Conservation (phyloP, 2,888 invertebrate genomes). For the Thyatira batis region DNA sequence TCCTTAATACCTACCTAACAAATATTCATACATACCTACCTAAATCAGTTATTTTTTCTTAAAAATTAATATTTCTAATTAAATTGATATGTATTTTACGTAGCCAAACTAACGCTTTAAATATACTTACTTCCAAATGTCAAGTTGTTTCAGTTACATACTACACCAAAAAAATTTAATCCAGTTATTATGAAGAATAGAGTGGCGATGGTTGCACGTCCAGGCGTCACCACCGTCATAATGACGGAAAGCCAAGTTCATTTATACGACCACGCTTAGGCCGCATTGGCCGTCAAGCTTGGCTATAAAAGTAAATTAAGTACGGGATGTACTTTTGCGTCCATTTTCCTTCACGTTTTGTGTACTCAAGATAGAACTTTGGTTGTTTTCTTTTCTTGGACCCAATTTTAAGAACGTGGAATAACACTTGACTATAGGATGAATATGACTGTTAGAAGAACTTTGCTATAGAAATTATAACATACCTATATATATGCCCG, state of each 20-base stretch:
- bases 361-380: background rate
- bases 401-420: too few species aligned
- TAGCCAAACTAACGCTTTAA: too few species aligned
- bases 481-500: too few species aligned
- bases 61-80: too few species aligned
- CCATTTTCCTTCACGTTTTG: background rate
- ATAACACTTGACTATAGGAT: too few species aligned
- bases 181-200: background rate
- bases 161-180: background rate
- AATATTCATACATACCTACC: too few species aligned
- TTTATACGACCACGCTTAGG: conserved; percentile 2
- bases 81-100: too few species aligned
- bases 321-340: conserved; percentile 1
- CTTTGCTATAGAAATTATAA: too few species aligned
- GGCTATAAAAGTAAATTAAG: conserved; percentile 4
- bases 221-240: conserved; percentile 1
- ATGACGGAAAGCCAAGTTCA: conserved; percentile 1
- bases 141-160: background rate
- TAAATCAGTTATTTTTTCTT: too few species aligned
- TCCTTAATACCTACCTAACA: too few species aligned
- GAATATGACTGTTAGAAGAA: too few species aligned
- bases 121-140: too few species aligned
- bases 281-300: background rate
- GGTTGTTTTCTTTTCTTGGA: background rate
- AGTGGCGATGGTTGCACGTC: background rate